These are phyloP conservation scores for Notarius quadriscutis DNA, from an alignment of 2,113 vertebrate genomes.

Conservation along the genomic window DNA sequence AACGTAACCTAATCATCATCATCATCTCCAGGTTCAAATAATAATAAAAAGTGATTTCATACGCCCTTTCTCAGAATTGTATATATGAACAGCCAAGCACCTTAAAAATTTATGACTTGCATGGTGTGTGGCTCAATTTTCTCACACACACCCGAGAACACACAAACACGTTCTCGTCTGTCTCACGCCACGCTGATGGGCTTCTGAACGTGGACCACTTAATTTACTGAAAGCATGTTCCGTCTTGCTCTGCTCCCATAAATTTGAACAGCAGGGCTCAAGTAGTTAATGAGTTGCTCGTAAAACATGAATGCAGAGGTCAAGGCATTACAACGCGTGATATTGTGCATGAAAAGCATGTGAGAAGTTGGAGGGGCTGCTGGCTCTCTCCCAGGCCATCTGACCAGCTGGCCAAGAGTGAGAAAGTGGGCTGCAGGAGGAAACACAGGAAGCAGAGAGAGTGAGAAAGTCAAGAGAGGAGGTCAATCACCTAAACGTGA, in stretches of 20 bases:
- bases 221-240: conserved; percentile 58
- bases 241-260: conserved; percentile 62
- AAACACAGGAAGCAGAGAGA: conserved; percentile 26
- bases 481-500: not conserved
- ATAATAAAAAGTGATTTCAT: not conserved
- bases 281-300: conserved; percentile 72
- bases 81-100: conserved; percentile 22
- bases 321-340: conserved; percentile 68
- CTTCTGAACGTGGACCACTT: conserved; percentile 46
- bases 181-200: conserved; percentile 35
- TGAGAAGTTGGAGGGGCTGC: conserved; percentile 55
- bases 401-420: conserved; percentile 47
- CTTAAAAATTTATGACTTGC: conserved; percentile 29
- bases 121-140: conserved; percentile 40
- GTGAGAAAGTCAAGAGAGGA: conserved; percentile 17
- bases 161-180: conserved; percentile 12
- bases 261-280: conserved; percentile 64
- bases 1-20: not conserved
- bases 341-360: conserved; percentile 72
- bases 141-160: conserved; percentile 19
- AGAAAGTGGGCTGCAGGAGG: conserved; percentile 22
- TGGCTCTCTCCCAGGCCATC: conserved; percentile 51
- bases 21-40: not conserved
- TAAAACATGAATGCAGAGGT: conserved; percentile 74
- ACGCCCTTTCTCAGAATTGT: not conserved